A percentile compares a stretch with the other conserved stretches of the same genome.
Conservation (phyloP, 2,113 vertebrate genomes). For the Casuarius casuarius region DNA sequence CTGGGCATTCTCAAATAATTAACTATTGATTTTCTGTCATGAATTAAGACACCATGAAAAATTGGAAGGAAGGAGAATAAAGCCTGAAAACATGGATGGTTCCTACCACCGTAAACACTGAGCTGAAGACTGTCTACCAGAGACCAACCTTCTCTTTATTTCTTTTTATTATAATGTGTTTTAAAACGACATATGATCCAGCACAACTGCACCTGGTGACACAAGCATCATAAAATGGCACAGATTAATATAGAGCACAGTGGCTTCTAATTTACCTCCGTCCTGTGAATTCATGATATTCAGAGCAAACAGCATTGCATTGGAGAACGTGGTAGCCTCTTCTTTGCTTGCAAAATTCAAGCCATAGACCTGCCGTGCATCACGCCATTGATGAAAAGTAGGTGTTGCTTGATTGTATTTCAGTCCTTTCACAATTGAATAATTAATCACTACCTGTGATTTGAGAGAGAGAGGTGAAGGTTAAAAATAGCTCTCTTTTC, state of each 20-base stretch:
- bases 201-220: not conserved
- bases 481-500: not conserved
- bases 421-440: constrained; percentile 98
- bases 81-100: not conserved
- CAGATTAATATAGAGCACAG: not conserved
- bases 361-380: constrained; percentile 96
- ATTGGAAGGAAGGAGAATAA: not conserved
- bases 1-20: not conserved
- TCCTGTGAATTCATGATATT: constrained; percentile 97
- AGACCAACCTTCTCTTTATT: not conserved
- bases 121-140: not conserved
- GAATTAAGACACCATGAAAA: not conserved
- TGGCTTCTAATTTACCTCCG: constrained; percentile 81
- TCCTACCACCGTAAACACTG: not conserved
- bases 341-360: constrained; percentile 99
- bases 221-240: not conserved
- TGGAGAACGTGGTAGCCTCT: constrained; percentile 97
- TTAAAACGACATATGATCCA: not conserved
- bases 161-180: not conserved
- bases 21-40: not conserved
- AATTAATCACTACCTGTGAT: constrained; percentile 97
- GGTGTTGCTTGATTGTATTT: constrained; percentile 99
- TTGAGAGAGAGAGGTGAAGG: constrained; percentile 19
- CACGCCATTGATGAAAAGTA: constrained; percentile 99
- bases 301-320: constrained; percentile 97